Evolutionary conservation across 1,140 invertebrate genomes (phyloP), one percentile per base, ranked within the genome.

Genomic region (Bilobella aurantiaca): DNA sequence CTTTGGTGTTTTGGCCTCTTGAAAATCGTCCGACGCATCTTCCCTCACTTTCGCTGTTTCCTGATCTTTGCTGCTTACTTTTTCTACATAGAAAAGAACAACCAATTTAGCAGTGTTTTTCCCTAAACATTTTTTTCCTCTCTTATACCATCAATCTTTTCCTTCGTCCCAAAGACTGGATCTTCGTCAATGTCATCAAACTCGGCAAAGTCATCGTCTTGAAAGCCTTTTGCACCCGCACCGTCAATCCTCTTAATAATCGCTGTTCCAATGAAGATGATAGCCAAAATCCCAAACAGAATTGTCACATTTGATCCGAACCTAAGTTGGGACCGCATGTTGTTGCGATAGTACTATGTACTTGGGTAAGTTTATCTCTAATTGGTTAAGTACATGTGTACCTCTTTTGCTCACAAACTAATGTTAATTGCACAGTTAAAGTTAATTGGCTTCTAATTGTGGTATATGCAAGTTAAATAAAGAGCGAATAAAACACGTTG

Each of bases 121-220:
- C 34, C 8, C 5, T 53, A 12, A 53, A 23, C 49, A 16, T 23
- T 12, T 53, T 14, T 14, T 14, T 53, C 12, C 5, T 14, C 49
- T 12, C 21, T 53, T 14, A 53, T 14, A 23, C 23, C 49, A 5
- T 53, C 25, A 53, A 12, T 23, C 23, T 53, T 12, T 12, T 16
- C 49, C 23, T 12, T 53, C 49, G 14, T 62, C 59, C 59, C 3
- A 31, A 37, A 46, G 14, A 34, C 21, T 8, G 59, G 59, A 37
- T 62, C 59, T 25, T 62, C 32, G 25, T 62, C 59, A 25, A 62
- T 42, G 28, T 59, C 58, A 62, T 62, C 59, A 34, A 62, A 62
- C 28, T 62, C 59, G 37, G 59, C 59, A 62, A 62, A 62, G 28
- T 62, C 59, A 46, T 62, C 59, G 14, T 62, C 59, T 37, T 62